phyloP scores from a whole-genome alignment of 1,140 invertebrate genomes.

The Drosophila arawakana region DNA sequence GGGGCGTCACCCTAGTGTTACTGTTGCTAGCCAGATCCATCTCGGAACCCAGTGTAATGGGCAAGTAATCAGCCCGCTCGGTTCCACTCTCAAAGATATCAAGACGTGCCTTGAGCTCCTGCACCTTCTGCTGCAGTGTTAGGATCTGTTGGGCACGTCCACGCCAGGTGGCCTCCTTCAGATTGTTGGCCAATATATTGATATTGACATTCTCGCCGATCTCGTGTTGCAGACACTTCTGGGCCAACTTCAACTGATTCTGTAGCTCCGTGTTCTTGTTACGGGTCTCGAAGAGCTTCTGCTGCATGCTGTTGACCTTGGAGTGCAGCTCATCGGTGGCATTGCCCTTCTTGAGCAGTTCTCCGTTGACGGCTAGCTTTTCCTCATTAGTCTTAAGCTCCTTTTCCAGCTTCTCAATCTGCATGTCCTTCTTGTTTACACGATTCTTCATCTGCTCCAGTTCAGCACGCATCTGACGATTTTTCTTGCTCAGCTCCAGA shows the following conservation, averaged over 20 bases:
- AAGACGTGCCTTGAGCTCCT: constrained; percentile 87
- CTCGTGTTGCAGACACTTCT: constrained; percentile 88
- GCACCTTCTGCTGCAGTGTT: constrained; percentile 87
- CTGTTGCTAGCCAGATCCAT: constrained; percentile 35
- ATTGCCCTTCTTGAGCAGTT: constrained; percentile 48
- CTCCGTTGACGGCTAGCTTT: constrained; percentile 40
- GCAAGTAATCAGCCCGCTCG: constrained; percentile 58
- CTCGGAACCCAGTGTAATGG: constrained; percentile 53
- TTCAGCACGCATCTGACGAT: constrained; percentile 86
- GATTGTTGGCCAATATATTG: constrained; percentile 69
- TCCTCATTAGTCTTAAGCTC: constrained; percentile 76
- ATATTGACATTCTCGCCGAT: constrained; percentile 87
- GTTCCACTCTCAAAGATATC: constrained; percentile 74
- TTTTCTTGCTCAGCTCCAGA: constrained; percentile 86
- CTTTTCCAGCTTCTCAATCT: constrained; percentile 84
- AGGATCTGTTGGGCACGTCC: constrained; percentile 90
- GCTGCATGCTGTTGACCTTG: constrained; percentile 86
- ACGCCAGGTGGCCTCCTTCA: constrained; percentile 87
- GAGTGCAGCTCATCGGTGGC: constrained; percentile 86
- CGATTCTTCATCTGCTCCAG: constrained; percentile 85
- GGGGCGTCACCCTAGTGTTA: constrained; percentile 14
- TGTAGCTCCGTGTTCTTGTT: constrained; percentile 88
- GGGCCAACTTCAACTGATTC: constrained; percentile 87
- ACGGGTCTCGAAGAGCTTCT: constrained; percentile 88
- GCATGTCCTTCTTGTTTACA: constrained; percentile 76